A percentile compares a stretch with the other conserved stretches of the same genome.
Conservation (phyloP, 2,888 invertebrate species). For the Dichetophora obliterata region DNA sequence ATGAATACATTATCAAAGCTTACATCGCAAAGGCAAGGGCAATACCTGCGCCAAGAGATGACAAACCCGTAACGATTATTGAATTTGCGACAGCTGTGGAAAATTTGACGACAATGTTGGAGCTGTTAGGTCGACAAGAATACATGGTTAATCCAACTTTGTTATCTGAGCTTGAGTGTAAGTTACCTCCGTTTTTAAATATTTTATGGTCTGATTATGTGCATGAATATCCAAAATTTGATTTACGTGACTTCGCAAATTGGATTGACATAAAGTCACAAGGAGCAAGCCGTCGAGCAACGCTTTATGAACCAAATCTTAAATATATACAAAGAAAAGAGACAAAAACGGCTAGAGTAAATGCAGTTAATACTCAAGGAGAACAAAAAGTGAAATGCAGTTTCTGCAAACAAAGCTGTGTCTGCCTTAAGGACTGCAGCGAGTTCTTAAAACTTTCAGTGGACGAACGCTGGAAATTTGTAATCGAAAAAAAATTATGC, state of each 20-base stretch:
- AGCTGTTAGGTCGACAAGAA: not conserved
- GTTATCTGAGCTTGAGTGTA: not conserved
- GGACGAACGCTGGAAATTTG: conserved; percentile 29
- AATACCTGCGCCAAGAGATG: not conserved
- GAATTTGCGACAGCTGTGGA: not conserved
- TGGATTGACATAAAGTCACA: no score
- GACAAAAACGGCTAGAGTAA: not conserved
- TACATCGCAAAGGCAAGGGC: no score
- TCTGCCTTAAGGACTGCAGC: not conserved
- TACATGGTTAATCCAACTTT: not conserved
- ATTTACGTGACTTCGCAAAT: not conserved
- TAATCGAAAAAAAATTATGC: conserved; percentile 14
- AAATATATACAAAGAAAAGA: not conserved
- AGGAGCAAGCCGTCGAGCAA: no score
- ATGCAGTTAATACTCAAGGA: not conserved
- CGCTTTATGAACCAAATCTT: not conserved
- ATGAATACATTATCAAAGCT: no score
- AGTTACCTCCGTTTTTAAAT: not conserved
- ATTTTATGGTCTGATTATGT: not conserved
- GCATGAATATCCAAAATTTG: not conserved
- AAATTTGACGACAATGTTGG: not conserved
- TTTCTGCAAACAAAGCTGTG: not conserved
- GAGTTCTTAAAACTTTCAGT: conserved; percentile 11
- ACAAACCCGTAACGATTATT: not conserved
- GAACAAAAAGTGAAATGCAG: not conserved